These are phyloP conservation scores for Ernsta delagoae DNA, from an alignment of 2,888 invertebrate species.

Conservation along the genomic window DNA sequence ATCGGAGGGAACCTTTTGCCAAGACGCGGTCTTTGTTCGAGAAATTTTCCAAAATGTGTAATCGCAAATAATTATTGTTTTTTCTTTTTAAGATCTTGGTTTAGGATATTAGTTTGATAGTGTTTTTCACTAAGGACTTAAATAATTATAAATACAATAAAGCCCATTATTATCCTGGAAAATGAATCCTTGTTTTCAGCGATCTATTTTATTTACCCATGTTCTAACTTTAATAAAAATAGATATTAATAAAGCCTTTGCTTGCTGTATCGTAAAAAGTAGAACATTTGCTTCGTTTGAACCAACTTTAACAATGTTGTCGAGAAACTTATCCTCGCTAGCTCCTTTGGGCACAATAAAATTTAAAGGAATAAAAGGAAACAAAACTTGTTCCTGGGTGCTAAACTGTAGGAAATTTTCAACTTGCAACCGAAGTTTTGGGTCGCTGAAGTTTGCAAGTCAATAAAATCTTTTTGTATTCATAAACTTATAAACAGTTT, in stretches of 20 bases:
- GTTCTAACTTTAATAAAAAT: too few relatives aligned
- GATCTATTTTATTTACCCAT: too few relatives aligned
- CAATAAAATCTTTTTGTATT: constrained; percentile 42
- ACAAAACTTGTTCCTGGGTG: neutral
- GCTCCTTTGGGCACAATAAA: constrained; percentile 15
- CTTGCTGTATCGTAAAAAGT: too few relatives aligned
- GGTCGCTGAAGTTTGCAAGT: constrained; percentile 41
- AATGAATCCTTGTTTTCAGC: too few relatives aligned
- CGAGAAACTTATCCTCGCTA: neutral
- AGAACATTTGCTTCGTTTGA: neutral
- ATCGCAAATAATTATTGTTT: too few relatives aligned
- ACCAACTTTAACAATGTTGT: constrained; percentile 9
- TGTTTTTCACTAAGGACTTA: neutral
- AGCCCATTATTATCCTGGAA: too few relatives aligned
- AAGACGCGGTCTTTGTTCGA: too few relatives aligned
- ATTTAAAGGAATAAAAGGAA: too few relatives aligned
- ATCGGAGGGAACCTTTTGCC: too few relatives aligned
- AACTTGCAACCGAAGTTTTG: neutral
- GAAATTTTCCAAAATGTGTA: too few relatives aligned
- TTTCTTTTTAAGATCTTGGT: too few relatives aligned
- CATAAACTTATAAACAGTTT: neutral
- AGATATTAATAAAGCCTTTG: too few relatives aligned
- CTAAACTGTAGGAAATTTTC: constrained; percentile 14
- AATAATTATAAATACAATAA: neutral
- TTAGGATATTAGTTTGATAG: neutral